Evolutionary conservation across 2,888 invertebrate genomes (phyloP).

Genomic region (Mylabris sibirica): DNA sequence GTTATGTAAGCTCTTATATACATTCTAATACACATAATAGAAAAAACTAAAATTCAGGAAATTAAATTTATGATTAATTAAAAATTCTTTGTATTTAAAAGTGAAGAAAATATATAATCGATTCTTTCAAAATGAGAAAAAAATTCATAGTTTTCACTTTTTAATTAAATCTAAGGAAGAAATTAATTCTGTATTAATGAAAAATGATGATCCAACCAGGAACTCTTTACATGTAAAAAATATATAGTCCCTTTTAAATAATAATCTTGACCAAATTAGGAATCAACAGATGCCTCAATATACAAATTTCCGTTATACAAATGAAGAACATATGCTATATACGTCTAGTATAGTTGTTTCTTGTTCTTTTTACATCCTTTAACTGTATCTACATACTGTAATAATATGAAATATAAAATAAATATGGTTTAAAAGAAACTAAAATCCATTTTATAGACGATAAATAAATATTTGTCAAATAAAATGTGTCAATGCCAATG

Average conservation of each 20-base stretch:
- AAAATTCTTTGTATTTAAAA: not conserved
- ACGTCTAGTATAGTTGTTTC: not conserved
- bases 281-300: not conserved
- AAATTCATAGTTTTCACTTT: not conserved
- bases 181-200: not conserved
- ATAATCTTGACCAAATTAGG: not conserved
- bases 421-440: too few relatives aligned
- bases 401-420: too few relatives aligned
- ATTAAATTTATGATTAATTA: not conserved
- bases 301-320: not conserved
- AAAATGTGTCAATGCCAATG: not conserved
- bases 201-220: not conserved
- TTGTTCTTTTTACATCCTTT: not conserved
- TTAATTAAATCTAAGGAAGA: not conserved
- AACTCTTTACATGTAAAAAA: not conserved
- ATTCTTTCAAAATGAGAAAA: not conserved
- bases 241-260: not conserved
- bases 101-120: not conserved
- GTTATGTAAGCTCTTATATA: too few relatives aligned
- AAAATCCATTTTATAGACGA: too few relatives aligned
- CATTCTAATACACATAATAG: not conserved
- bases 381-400: too few relatives aligned
- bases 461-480: too few relatives aligned
- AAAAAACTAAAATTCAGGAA: not conserved
- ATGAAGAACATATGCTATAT: constrained; percentile 1